Base-by-base conservation (phyloP, 2,797 vertebrate species). In the Miichthys miiuy region DNA sequence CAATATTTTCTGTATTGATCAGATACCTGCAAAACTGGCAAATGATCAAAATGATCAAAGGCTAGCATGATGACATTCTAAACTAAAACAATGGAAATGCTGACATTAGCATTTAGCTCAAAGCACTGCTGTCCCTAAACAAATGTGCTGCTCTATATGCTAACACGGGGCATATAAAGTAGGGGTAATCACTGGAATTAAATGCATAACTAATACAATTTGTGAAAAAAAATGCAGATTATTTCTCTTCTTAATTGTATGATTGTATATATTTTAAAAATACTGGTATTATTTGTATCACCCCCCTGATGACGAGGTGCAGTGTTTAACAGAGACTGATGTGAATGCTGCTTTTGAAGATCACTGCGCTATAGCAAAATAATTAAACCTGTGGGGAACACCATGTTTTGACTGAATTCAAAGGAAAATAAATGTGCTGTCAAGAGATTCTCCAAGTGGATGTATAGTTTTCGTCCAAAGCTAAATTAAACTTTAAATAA, bases 301-400 rank as follows among this genome's bases (percentile, higher is more conserved):
- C 27, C 50, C 44, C 44, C 20, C 30, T 5, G 17, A 16, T 38
- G 21, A 41, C 38, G 48, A 8, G 47, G 38, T 17, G 41, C 62
- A 21, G 21, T 6, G 17, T 54, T 25, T 41, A 41, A 47, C 62
- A 38, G n/a, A 20, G 47, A 61, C 55, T 41, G 42, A 27, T 61
- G 66, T 70, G 21, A 58, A 14, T 23, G 20, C 46, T 14, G 23
- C 57, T 62, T 68, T 44, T 56, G n/a, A 73, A 62, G 55, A 41
- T 67, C 21, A 6, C 68, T 38, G 50, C 6, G 21, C 70, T 13
- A 21, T 34, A 50, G 42, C 30, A 51, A 56, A 51, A 57, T 74
- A 68, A 80, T 74, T 30, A 64, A 23, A 21, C 25, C 77, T 44
- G 34, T 20, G 44, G 65, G 65, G 58, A 79, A 34, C 21, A 5